Conservation (phyloP, 2,888 invertebrate genomes). For the Luffia ferchaultella region DNA sequence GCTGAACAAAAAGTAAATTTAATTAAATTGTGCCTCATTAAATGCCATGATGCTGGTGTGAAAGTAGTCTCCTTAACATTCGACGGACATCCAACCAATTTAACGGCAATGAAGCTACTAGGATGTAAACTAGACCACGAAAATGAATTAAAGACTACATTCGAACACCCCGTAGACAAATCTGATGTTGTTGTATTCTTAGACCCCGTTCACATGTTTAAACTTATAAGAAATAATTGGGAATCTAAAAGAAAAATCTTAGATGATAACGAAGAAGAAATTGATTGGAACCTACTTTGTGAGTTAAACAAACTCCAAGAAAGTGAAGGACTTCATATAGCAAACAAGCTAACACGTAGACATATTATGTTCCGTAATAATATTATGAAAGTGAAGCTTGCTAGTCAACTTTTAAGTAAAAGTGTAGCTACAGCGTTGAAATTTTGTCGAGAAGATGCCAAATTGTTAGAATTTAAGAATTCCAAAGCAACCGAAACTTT, state of each 20-base stretch:
- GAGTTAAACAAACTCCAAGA: background rate
- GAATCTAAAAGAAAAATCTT: background rate
- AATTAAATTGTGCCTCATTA: background rate
- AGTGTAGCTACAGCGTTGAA: background rate
- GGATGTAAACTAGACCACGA: constrained; percentile 1
- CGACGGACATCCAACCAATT: background rate
- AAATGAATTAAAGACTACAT: constrained; percentile 7
- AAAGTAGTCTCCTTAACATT: background rate
- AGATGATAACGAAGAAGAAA: constrained; percentile 1
- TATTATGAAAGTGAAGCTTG: background rate
- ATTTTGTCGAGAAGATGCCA: background rate
- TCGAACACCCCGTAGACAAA: constrained; percentile 7
- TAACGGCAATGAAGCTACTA: constrained; percentile 1
- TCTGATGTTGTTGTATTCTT: constrained; percentile 15
- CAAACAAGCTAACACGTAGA: background rate
- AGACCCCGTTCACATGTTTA: constrained; percentile 16
- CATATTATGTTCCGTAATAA: background rate
- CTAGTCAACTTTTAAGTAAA: too few species aligned
- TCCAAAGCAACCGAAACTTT: background rate
- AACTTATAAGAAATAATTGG: constrained; percentile 8
- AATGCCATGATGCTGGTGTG: background rate
- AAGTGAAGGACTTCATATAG: background rate
- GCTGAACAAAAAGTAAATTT: background rate
- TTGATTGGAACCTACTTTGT: background rate
- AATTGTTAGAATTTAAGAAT: background rate